Evolutionary conservation across 2,888 invertebrate species (phyloP), one percentile per base, ranked within the genome.

Genomic region (Parnassius mnemosyne): DNA sequence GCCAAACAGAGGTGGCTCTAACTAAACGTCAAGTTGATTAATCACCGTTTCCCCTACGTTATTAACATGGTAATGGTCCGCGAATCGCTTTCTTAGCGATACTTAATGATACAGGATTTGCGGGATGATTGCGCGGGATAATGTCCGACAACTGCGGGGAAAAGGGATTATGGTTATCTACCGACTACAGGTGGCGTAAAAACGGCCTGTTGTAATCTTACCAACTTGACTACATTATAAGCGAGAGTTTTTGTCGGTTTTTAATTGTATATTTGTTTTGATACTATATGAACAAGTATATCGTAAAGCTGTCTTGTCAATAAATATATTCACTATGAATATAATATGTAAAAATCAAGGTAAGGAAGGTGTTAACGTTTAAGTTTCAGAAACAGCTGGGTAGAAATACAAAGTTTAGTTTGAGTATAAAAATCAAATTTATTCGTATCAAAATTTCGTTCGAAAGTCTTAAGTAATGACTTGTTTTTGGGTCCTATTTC

Each of bases 61-160:
- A 90, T 91, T 90, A 90, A 90, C 91, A 90, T 91, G 89, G 90
- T 88, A 91, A 91, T 90, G 85, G 85, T 82, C 80, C 85, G 81
- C 83, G 85, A 85, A 89, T 87, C 86, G 87, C 86, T 88, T 89
- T 89, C 90, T 89, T 90, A 89, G 87, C 88, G 80, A 87, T 87
- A 88, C 89, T 89, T 89, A 89, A 89, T 89, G 89, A 86, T 88
- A 82, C 79, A 76, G 89, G 88, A 87, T 89, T 89, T 89, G 84
- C 71, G 82, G 85, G 80, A 86, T 87, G 88, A 88, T 85, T 85
- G 84, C 74, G 80, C 79, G 73, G 75, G 79, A 80, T 81, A 76
- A 71, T 70, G 72, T 72, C 71, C 71, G 13, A 49, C 49, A 70
- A 73, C 74, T 63, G 63, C 61, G 70, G 69, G 68, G n/a, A 64